Conservation (phyloP, 2,113 vertebrate genomes). For the Nothoprocta pentlandii region DNA sequence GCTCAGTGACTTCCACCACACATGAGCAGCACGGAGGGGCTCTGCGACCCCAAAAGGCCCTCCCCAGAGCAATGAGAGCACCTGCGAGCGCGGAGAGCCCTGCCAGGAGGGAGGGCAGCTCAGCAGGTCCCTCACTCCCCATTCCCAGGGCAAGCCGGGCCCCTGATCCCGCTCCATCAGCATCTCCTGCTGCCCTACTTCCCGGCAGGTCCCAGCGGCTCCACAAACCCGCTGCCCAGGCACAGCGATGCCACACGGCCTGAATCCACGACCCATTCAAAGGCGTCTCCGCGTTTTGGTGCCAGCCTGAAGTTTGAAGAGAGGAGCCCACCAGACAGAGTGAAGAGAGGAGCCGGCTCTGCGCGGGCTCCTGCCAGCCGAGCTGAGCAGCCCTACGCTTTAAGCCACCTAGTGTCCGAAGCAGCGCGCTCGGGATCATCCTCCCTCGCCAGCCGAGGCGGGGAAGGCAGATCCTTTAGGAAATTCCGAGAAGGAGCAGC, state of each 20-base stretch:
- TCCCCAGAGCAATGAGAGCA: neutral
- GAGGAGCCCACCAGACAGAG: slow-evolving; percentile 57
- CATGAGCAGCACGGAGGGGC: neutral
- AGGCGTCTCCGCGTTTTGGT: neutral
- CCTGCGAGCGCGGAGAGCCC: neutral
- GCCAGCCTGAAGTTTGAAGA: slow-evolving; percentile 4
- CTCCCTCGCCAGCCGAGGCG: neutral
- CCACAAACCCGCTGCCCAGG: neutral
- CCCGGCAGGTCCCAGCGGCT: neutral
- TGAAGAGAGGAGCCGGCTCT: neutral
- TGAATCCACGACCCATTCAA: neutral
- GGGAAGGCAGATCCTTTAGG: neutral
- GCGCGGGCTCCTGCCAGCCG: too few relatives aligned
- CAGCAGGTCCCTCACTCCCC: neutral
- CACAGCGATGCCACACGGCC: neutral
- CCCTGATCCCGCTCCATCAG: neutral
- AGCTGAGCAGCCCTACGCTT: neutral
- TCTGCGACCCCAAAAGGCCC: neutral
- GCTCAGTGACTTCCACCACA: neutral
- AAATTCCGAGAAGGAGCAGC: neutral
- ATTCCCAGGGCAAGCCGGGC: neutral
- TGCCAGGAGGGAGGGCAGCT: neutral
- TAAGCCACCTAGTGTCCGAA: slow-evolving; percentile 82
- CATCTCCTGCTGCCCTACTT: neutral
- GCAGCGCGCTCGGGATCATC: slow-evolving; percentile 1